Evolutionary conservation across 2,113 vertebrate species (phyloP).

Genomic region (Cervus canadensis): DNA sequence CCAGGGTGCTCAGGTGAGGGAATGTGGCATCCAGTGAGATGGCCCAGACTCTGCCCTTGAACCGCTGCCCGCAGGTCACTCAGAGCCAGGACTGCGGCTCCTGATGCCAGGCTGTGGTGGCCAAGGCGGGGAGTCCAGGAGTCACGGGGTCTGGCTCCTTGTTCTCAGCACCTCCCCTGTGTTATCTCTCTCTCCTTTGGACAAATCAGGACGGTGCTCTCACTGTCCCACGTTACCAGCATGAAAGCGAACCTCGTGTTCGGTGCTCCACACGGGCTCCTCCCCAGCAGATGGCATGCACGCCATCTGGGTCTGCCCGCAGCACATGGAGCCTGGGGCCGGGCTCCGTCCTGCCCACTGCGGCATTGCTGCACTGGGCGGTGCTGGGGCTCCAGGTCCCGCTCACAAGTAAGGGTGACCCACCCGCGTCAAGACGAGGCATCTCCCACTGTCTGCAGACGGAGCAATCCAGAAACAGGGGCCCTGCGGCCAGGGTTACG

Average conservation of each 20-base stretch:
- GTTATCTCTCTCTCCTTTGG: neutral
- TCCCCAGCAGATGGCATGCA: fast-evolving
- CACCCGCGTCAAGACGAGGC: too few species aligned
- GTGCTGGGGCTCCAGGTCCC: neutral
- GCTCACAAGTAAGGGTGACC: fast-evolving
- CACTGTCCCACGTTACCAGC: fast-evolving
- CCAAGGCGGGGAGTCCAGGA: fast-evolving
- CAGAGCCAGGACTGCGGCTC: neutral
- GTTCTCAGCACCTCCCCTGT: fast-evolving
- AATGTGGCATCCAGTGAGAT: neutral
- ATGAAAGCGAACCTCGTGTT: fast-evolving
- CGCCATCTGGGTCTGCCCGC: fast-evolving
- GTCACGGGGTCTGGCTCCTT: fast-evolving
- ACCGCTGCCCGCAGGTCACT: fast-evolving
- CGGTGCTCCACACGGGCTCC: fast-evolving
- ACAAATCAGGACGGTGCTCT: fast-evolving
- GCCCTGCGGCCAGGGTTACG: fast-evolving
- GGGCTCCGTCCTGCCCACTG: fast-evolving
- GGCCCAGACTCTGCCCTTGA: neutral
- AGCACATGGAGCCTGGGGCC: neutral
- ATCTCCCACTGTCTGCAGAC: too few species aligned
- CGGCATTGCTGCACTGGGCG: too few species aligned
- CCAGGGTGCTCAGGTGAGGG: neutral
- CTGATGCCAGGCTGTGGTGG: fast-evolving
- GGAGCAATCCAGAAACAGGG: too few species aligned